Evolutionary conservation across 2,113 vertebrate genomes (phyloP).

Genomic region (Numida meleagris): DNA sequence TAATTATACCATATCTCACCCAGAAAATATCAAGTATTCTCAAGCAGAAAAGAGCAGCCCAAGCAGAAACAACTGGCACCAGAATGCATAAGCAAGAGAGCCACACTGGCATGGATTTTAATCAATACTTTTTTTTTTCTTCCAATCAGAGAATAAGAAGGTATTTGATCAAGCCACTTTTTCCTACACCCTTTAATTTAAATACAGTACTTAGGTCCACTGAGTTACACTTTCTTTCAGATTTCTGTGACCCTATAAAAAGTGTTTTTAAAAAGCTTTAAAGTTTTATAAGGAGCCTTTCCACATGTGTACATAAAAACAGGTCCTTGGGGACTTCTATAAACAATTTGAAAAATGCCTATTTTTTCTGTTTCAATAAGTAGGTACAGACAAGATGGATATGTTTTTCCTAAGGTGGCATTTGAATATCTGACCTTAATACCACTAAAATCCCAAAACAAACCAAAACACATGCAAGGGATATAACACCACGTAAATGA

Average conservation of each 20-base stretch:
- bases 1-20: not conserved
- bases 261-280: not conserved
- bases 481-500: not conserved
- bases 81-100: not conserved
- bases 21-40: not conserved
- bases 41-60: not conserved
- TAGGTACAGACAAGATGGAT: not conserved
- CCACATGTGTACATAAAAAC: not conserved
- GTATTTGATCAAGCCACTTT: not conserved
- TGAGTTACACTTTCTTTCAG: not conserved
- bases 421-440: constrained; percentile 26
- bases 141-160: not conserved
- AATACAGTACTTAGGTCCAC: not conserved
- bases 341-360: not conserved
- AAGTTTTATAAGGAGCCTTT: not conserved
- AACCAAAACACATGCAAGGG: not conserved
- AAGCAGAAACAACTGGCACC: not conserved
- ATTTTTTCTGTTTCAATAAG: not conserved
- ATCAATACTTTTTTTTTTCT: not conserved
- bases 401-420: not conserved
- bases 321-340: not conserved
- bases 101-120: not conserved
- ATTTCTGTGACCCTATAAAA: not conserved
- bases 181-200: not conserved
- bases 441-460: constrained; percentile 1